phyloP scores from a whole-genome alignment of 2,888 invertebrate genomes.

The Cheilosia urbana region DNA sequence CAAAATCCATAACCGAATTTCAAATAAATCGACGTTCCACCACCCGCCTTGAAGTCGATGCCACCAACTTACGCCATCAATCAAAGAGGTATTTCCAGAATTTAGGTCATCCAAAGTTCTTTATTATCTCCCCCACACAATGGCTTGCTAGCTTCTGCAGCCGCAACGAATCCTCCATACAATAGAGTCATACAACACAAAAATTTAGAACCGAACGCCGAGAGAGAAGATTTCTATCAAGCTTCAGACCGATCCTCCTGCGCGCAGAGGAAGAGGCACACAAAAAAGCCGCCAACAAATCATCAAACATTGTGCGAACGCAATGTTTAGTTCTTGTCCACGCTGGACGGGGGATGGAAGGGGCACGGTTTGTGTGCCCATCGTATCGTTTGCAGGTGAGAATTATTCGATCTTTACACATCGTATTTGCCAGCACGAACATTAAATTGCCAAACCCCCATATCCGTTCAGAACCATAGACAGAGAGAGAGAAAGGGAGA shows the following conservation, averaged over 20 bases:
- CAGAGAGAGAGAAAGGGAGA: background rate
- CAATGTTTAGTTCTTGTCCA: constrained; percentile 31
- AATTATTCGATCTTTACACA: constrained; percentile 63
- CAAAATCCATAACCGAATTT: constrained; percentile 16
- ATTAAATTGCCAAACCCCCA: constrained; percentile 43
- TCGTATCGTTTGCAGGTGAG: constrained; percentile 53
- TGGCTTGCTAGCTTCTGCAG: constrained; percentile 33
- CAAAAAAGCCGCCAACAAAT: constrained; percentile 33
- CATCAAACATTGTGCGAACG: constrained; percentile 68
- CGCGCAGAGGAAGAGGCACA: constrained; percentile 18
- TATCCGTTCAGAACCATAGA: background rate
- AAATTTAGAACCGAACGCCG: constrained; percentile 33
- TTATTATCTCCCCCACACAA: constrained; percentile 13
- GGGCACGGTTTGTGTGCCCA: constrained; percentile 44
- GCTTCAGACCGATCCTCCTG: background rate
- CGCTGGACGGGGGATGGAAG: background rate
- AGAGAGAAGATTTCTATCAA: constrained; percentile 58
- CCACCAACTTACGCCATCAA: constrained; percentile 45
- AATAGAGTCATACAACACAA: constrained; percentile 44
- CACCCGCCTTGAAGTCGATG: background rate
- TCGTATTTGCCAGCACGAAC: constrained; percentile 28
- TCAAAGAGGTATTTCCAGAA: constrained; percentile 37
- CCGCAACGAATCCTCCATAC: constrained; percentile 23
- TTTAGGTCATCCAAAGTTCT: constrained; percentile 59
- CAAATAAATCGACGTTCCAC: background rate